Base-by-base conservation (phyloP, 2,888 invertebrate genomes). In the Plemyria rubiginata region DNA sequence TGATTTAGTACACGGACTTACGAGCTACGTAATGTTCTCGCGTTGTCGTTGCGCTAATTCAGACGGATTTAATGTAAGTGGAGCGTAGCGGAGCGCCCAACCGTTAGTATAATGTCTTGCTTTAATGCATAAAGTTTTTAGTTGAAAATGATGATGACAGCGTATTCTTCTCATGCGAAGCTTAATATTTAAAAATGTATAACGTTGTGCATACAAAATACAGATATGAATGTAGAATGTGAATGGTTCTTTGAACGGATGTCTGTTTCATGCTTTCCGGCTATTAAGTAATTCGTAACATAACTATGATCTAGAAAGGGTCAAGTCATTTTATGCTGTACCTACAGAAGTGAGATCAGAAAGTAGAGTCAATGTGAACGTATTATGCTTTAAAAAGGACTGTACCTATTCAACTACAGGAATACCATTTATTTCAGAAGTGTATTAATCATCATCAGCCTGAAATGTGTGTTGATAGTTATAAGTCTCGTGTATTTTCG, bases 1-100 rank as follows among this genome's bases (percentile, higher is more conserved):
- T 85, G 82, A 84, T 85, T 85, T 84, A 86, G 80, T 78, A 74
- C 81, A 77, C 81, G 81, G 79, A 81, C 78, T 79, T 76, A 75
- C 72, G 76, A 74, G 69, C 75, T 68, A 71, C 74, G 77, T 80
- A 82, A 82, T 81, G 81, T 79, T 76, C 80, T 76, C 77, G 79
- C 79, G 76, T 80, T 80, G 80, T 81, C 80, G 80, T 75, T 75
- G 77, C 75, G 78, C 81, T 81, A 85, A 84, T 84, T 82, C 83
- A 80, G 83, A 84, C 77, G 80, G 79, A 87, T 85, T 85, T 84
- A 85, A 78, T 75, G 63, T 64, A 76, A 77, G 74, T 74, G 72
- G 68, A 77, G 76, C 75, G 76, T 64, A 74, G 68, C 74, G 70
- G 72, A 78, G 76, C 74, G 76, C 70, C 71, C 72, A 71, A 75